Conservation (phyloP, 2,113 vertebrate genomes). For the Salvator merianae region DNA sequence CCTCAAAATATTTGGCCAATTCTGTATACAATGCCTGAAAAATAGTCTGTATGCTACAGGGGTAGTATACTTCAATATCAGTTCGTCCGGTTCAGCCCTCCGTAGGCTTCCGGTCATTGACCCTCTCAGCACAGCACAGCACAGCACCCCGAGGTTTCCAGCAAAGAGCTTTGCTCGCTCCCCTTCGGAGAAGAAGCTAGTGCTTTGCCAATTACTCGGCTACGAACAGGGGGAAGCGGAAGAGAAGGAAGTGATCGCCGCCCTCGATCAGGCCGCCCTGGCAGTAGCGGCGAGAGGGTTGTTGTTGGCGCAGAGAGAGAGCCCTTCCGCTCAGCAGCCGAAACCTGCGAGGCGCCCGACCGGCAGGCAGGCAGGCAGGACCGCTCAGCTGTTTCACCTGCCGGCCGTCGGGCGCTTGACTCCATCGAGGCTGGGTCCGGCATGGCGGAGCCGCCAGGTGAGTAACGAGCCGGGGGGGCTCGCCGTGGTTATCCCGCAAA, state of each 20-base stretch:
- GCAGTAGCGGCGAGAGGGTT: not conserved
- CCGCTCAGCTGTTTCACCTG: not conserved
- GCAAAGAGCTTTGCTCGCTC: too few relatives aligned
- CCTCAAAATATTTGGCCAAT: too few relatives aligned
- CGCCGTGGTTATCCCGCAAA: not conserved
- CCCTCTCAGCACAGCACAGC: too few relatives aligned
- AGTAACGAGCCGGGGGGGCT: not conserved
- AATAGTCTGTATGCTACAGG: too few relatives aligned
- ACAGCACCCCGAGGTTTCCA: too few relatives aligned
- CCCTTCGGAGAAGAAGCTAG: too few relatives aligned
- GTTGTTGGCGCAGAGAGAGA: not conserved
- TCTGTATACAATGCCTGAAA: too few relatives aligned
- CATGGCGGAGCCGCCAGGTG: slow-evolving; percentile 1
- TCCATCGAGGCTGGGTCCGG: not conserved
- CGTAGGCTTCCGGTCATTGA: too few relatives aligned
- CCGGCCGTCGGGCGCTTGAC: not conserved
- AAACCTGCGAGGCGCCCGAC: too few relatives aligned
- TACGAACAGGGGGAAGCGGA: not conserved
- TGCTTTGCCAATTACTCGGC: not conserved
- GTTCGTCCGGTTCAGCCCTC: too few relatives aligned
- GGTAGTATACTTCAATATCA: too few relatives aligned
- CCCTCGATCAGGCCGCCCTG: not conserved
- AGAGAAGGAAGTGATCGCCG: not conserved
- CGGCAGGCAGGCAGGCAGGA: not conserved
- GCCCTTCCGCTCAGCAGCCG: not conserved